Evolutionary conservation across 2,888 invertebrate genomes (phyloP).

Genomic region (Eristalis pertinax): DNA sequence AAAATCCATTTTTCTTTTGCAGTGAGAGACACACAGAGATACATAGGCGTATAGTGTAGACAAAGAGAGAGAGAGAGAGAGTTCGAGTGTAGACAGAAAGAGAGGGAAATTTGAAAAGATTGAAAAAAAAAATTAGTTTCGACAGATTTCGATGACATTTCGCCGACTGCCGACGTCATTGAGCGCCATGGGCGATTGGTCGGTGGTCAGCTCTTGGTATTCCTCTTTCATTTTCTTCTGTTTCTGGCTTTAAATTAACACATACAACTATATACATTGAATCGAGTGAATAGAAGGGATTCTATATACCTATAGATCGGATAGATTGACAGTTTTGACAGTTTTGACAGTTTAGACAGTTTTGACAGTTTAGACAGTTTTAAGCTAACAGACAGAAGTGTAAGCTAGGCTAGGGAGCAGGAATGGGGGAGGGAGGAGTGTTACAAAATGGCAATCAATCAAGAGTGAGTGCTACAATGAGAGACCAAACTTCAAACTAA

Average conservation of each 20-base stretch:
- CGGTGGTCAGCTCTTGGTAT: conserved; percentile 20
- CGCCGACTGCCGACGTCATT: background rate
- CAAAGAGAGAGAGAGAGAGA: conserved; percentile 5
- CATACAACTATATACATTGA: conserved; percentile 60
- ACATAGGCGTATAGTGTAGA: background rate
- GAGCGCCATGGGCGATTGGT: no score
- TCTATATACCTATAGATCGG: background rate
- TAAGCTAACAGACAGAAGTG: background rate
- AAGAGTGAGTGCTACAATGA: conserved; percentile 20
- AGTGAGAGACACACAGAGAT: conserved; percentile 9
- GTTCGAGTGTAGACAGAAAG: conserved; percentile 14
- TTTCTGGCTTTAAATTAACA: conserved; percentile 32
- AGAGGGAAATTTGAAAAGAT: conserved; percentile 3
- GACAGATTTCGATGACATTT: conserved; percentile 18
- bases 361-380: background rate
- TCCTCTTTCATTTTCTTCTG: conserved; percentile 16
- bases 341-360: background rate
- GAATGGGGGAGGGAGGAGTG: conserved; percentile 9
- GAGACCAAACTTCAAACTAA: background rate
- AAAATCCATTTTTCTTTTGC: conserved; percentile 40
- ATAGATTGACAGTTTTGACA: background rate
- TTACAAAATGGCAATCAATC: conserved; percentile 64
- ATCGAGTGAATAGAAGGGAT: conserved; percentile 8
- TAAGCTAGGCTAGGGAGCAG: conserved; percentile 42
- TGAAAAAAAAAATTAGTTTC: conserved; percentile 9